Evolutionary conservation across 2,797 vertebrate genomes (phyloP), one percentile per base, ranked within the genome.

Genomic region (Rhabdophis nuchalis): DNA sequence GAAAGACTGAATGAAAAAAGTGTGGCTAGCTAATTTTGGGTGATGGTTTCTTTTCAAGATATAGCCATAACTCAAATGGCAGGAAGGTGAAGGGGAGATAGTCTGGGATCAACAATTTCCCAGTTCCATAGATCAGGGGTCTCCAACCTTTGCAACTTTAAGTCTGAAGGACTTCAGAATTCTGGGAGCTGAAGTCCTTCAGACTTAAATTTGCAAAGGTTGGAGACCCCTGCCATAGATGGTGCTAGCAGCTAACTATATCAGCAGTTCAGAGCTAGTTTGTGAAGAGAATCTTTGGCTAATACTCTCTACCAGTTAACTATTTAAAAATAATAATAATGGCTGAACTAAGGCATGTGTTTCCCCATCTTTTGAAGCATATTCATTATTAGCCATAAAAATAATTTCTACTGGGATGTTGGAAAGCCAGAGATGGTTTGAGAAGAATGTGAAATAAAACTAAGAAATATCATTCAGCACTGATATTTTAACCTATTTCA

Each of bases 351-450:
- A 41, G 94, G 60, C 1, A 0, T 32, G 18, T 8, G 10, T 23
- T 77, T 2, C 36, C 68, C 0, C 64, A 57, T 0, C 89, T 93
- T 95, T 93, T 86, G 93, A 96, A 94, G 91, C 8, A 89, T 14
- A 36, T 23, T 25, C 54, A 0, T 92, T 95, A 89, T 88, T 95
- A 29, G 87, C 61, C 10, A 91, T 87, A 93, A 94, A 29, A 2
- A 85, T 92, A 7, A 77, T 90, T 94, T 94, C n/a, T 12, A 54
- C 16, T 91, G 27, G 60, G 95, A 25, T 41, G 91, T 72, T 20
- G 50, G 1, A 46, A 92, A 94, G 94, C 92, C 85, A 92, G 93
- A 95, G 54, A 89, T 57, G 2, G 14, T 91, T 52, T 36, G 8
- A 86, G n/a, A 86, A 86, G 46, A 13, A 89, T 85, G 52, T 5